Conservation (phyloP, 2,888 invertebrate species). For the Cantharis nigra region DNA sequence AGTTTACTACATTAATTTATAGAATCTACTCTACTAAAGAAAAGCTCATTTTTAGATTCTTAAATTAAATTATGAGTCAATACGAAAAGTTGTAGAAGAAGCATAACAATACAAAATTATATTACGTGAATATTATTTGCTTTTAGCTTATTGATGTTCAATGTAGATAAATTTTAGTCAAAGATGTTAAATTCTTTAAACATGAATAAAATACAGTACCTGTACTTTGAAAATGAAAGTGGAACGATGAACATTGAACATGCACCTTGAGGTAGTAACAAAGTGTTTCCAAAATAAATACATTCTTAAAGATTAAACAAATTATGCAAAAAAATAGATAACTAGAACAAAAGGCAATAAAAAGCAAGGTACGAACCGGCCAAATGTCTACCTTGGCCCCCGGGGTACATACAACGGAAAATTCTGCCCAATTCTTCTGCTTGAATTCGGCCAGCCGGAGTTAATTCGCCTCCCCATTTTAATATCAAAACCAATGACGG, state of each 20-base stretch:
- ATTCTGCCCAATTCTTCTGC: slow-evolving; percentile 97
- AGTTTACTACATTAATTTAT: neutral
- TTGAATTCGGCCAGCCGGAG: slow-evolving; percentile 96
- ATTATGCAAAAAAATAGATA: slow-evolving; percentile 10
- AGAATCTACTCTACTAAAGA: neutral
- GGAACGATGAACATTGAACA: neutral
- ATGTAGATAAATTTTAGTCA: neutral
- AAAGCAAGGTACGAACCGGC: slow-evolving; percentile 66
- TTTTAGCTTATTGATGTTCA: neutral
- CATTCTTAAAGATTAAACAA: neutral
- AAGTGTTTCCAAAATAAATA: neutral
- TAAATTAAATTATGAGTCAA: neutral
- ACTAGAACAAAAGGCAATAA: slow-evolving; percentile 19
- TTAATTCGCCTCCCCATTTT: slow-evolving; percentile 99
- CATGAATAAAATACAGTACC: neutral
- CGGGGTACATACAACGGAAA: slow-evolving; percentile 99
- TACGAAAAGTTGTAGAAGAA: neutral
- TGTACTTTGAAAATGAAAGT: neutral
- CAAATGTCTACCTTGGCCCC: slow-evolving; percentile 89
- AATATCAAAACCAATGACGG: slow-evolving; percentile 95
- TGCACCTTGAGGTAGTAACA: neutral
- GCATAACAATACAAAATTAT: neutral
- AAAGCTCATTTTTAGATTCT: neutral
- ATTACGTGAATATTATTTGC: neutral
- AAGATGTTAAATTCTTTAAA: neutral